These are phyloP conservation scores for Hassar affinis DNA, from an alignment of 2,113 vertebrate genomes.

Conservation along the genomic window DNA sequence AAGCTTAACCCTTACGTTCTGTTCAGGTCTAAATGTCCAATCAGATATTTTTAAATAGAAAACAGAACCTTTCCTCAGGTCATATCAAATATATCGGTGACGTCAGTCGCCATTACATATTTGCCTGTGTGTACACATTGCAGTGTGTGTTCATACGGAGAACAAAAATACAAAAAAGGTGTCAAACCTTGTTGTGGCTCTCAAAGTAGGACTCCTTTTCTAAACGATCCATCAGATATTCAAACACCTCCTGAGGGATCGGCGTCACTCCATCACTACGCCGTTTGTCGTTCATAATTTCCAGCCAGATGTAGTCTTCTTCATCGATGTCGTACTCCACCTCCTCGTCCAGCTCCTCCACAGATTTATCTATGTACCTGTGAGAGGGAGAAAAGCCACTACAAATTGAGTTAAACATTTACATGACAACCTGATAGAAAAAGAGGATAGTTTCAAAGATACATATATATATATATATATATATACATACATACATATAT, in stretches of 20 bases:
- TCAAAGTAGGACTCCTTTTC: conserved; percentile 99
- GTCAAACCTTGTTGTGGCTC: conserved; percentile 91
- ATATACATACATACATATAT: neutral
- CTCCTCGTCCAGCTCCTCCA: conserved; percentile 96
- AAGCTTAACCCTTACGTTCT: neutral
- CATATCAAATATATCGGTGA: neutral
- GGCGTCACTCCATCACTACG: conserved; percentile 87
- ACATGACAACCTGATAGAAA: neutral
- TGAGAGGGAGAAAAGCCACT: neutral
- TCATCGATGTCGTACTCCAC: conserved; percentile 98
- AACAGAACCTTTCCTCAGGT: neutral
- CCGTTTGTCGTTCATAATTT: conserved; percentile 96
- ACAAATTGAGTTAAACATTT: neutral
- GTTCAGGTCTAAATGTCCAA: neutral
- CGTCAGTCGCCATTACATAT: neutral
- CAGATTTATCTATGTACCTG: conserved; percentile 97
- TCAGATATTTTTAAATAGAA: neutral
- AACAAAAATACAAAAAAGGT: neutral
- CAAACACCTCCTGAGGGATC: conserved; percentile 96
- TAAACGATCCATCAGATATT: conserved; percentile 96
- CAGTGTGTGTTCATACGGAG: neutral
- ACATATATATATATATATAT: neutral
- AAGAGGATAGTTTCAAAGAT: neutral
- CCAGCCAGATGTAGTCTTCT: conserved; percentile 98
- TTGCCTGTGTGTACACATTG: neutral